Evolutionary conservation across 1,140 invertebrate species (phyloP).

Genomic region (Euwallacea similis): DNA sequence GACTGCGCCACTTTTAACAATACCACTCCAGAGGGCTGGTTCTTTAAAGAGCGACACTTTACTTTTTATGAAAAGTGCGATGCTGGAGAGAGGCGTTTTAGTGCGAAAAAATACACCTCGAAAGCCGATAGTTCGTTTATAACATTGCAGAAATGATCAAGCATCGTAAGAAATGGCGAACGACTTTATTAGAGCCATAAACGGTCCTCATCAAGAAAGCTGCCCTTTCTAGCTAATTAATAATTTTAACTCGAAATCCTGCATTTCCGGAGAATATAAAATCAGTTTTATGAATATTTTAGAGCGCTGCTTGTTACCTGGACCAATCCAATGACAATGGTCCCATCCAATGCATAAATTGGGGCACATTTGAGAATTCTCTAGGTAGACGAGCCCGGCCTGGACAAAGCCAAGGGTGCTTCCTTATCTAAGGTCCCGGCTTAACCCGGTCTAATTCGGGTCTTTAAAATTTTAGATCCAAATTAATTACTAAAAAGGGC

Average conservation of each 20-base stretch:
- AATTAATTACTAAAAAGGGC: slow-evolving; percentile 20
- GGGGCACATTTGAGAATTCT: slow-evolving; percentile 5
- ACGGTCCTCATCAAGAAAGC: not conserved
- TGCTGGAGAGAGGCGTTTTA: not conserved
- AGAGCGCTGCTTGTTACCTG: not conserved
- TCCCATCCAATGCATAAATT: not conserved
- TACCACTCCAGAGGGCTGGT: slow-evolving; percentile 2
- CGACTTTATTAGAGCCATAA: not conserved
- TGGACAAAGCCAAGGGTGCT: slow-evolving; percentile 18
- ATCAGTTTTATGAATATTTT: slow-evolving; percentile 1
- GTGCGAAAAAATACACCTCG: too few relatives aligned
- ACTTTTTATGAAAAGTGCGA: slow-evolving; percentile 8
- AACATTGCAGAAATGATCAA: too few relatives aligned
- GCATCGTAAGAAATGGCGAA: not conserved
- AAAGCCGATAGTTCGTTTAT: too few relatives aligned
- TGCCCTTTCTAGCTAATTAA: slow-evolving; percentile 5
- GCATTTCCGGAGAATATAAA: not conserved
- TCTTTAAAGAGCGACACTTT: slow-evolving; percentile 20
- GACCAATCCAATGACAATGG: not conserved
- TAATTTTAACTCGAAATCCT: not conserved
- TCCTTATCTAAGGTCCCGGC: slow-evolving; percentile 11
- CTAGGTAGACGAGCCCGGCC: slow-evolving; percentile 3
- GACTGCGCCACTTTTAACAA: slow-evolving; percentile 24
- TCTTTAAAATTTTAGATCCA: slow-evolving; percentile 19
- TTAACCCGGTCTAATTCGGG: slow-evolving; percentile 12